A percentile compares a stretch with the other conserved stretches of the same genome.
These are phyloP conservation scores for Megaceryle alcyon DNA, from an alignment of 2,797 vertebrate genomes.

Conservation along the genomic window DNA sequence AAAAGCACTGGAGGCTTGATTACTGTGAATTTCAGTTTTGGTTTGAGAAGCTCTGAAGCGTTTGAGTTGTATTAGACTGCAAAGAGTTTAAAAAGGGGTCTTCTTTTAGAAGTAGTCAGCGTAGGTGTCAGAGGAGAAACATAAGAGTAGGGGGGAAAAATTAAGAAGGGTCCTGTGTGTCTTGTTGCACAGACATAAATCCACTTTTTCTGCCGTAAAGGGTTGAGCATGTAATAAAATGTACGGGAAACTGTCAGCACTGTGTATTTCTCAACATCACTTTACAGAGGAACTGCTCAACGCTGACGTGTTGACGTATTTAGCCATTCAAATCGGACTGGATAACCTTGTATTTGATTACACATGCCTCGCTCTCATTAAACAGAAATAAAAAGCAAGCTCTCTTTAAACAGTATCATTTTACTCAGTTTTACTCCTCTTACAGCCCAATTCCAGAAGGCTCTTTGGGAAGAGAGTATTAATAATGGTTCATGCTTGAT, in stretches of 20 bases:
- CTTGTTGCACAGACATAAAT: background rate
- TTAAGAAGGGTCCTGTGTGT: background rate
- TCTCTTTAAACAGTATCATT: background rate
- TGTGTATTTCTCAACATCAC: background rate
- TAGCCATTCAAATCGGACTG: background rate
- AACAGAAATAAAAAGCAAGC: background rate
- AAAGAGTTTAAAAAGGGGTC: background rate
- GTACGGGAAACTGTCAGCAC: background rate
- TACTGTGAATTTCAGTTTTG: background rate
- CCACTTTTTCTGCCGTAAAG: background rate
- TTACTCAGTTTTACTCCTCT: background rate
- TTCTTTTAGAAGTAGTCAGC: background rate
- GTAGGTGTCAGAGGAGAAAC: background rate
- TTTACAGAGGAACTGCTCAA: background rate
- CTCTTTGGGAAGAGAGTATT: background rate
- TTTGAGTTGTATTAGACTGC: background rate
- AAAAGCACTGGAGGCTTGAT: background rate
- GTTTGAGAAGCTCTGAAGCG: background rate
- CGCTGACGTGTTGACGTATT: background rate
- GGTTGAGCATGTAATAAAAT: background rate
- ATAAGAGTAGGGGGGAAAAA: background rate
- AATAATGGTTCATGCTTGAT: background rate
- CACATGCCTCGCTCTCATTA: background rate
- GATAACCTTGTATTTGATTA: background rate
- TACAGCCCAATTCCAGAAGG: background rate